phyloP scores from a whole-genome alignment of 2,113 vertebrate genomes.

The Apeltes quadracus region DNA sequence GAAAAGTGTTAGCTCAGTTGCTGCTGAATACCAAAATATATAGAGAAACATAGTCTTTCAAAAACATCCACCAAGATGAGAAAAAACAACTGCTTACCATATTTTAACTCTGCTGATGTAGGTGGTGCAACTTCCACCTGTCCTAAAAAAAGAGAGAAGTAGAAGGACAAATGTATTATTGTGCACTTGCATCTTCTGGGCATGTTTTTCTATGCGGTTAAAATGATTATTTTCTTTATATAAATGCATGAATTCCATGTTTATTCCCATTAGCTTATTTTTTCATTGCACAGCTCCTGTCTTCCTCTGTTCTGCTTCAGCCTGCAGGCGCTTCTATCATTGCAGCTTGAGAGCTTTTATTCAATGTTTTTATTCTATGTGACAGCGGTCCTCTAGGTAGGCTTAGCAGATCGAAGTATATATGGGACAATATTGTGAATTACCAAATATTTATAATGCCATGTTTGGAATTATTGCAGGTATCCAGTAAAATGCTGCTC shows the following conservation, averaged over 20 bases:
- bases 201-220: constrained; percentile 1
- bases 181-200: constrained; percentile 6
- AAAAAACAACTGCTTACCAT: constrained; percentile 59
- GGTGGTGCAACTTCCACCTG: constrained; percentile 70
- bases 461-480: neutral
- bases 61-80: neutral
- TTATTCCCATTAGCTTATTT: too few relatives aligned
- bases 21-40: neutral
- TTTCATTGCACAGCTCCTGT: too few relatives aligned
- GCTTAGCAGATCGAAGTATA: too few relatives aligned
- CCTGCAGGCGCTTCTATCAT: too few relatives aligned
- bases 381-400: too few relatives aligned
- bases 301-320: too few relatives aligned
- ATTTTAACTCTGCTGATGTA: constrained; percentile 72
- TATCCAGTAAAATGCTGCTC: neutral
- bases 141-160: constrained; percentile 56
- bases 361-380: too few relatives aligned
- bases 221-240: too few relatives aligned
- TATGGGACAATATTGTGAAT: too few relatives aligned
- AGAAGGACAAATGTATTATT: constrained; percentile 17
- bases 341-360: too few relatives aligned
- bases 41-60: neutral
- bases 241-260: too few relatives aligned
- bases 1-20: neutral
- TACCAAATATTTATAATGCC: neutral